phyloP scores from a whole-genome alignment of 2,113 vertebrate species.

The Pantherophis guttatus region DNA sequence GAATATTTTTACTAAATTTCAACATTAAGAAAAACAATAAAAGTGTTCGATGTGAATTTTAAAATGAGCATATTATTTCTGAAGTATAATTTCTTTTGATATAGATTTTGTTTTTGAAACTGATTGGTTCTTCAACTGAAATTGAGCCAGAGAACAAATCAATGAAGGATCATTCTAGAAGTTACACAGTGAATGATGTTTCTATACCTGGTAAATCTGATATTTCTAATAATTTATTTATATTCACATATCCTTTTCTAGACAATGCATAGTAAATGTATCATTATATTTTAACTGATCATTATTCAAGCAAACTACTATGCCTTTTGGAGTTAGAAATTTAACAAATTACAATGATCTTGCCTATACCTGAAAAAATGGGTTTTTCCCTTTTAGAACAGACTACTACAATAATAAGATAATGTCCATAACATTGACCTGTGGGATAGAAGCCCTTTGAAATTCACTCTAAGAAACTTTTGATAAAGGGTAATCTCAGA shows the following conservation, averaged over 20 bases:
- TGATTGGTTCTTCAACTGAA: neutral
- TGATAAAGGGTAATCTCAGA: neutral
- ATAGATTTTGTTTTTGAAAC: constrained; percentile 7
- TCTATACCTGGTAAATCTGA: constrained; percentile 11
- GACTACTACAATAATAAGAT: neutral
- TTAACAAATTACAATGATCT: neutral
- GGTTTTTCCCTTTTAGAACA: neutral
- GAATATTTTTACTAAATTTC: neutral
- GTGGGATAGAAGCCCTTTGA: neutral
- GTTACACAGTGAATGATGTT: neutral
- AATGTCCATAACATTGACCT: neutral
- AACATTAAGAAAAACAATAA: neutral
- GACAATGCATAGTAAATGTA: neutral
- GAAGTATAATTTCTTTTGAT: neutral
- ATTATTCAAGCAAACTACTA: neutral
- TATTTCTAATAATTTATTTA: neutral
- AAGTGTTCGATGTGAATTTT: neutral
- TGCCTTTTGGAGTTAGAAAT: neutral
- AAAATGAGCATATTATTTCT: neutral
- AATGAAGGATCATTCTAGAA: constrained; percentile 30
- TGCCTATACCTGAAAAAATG: neutral
- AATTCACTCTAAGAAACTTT: neutral
- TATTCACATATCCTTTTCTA: neutral
- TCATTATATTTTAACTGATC: neutral
- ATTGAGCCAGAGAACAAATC: neutral